A percentile compares a stretch with the other conserved stretches of the same genome.
These are phyloP conservation scores for Ctenosaura bakeri DNA, from an alignment of 2,797 vertebrate genomes.

Conservation along the genomic window DNA sequence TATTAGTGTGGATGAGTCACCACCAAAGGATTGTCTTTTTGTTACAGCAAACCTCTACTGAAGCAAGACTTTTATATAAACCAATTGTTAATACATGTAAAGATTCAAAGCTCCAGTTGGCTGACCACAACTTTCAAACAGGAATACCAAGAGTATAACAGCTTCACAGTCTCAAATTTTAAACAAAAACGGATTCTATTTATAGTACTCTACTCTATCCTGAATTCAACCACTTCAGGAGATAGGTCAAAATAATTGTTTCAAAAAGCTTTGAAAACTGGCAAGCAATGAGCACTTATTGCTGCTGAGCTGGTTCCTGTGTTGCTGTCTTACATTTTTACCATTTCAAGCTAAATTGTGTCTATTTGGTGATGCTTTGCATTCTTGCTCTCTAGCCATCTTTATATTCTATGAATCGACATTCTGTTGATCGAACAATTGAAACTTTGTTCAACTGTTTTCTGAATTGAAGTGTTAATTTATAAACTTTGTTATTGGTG, in stretches of 20 bases:
- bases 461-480: background rate
- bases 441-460: background rate
- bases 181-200: background rate
- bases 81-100: background rate
- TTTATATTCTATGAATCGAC: too few species aligned
- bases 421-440: background rate
- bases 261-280: constrained; percentile 33
- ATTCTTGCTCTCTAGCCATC: background rate
- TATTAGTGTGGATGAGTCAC: background rate
- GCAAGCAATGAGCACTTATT: background rate
- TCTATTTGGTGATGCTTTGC: background rate
- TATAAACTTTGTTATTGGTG: too few species aligned
- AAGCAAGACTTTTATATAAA: background rate
- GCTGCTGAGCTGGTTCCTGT: background rate
- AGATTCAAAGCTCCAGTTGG: background rate
- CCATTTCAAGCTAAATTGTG: background rate
- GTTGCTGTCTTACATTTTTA: background rate
- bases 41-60: background rate
- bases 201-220: background rate
- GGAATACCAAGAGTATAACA: background rate
- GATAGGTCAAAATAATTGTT: constrained; percentile 17
- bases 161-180: background rate
- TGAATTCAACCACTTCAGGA: background rate
- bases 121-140: background rate
- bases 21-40: background rate